A percentile compares a stretch with the other conserved stretches of the same genome.
Conservation (phyloP, 2,888 invertebrate species). For the Ichneumoninae sp. region DNA sequence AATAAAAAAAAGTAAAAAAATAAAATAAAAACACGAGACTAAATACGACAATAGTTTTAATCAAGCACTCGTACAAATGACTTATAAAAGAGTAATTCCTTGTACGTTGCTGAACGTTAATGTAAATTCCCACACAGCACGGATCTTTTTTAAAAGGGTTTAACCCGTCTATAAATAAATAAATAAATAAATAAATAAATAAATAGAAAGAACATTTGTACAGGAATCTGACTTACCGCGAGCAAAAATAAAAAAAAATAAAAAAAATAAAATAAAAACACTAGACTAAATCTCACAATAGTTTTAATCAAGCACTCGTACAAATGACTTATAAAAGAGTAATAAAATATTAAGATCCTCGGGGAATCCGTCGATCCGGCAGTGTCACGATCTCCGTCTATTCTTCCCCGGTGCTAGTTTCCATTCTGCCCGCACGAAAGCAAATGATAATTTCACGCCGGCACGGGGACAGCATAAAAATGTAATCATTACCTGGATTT, state of each 20-base stretch:
- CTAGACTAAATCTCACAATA: constrained; percentile 15
- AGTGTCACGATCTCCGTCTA: not conserved
- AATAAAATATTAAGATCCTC: constrained; percentile 24
- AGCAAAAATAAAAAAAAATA: not conserved
- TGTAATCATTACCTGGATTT: constrained; percentile 61
- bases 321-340: constrained; percentile 48
- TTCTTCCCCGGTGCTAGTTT: constrained; percentile 31
- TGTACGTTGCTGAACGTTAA: no score
- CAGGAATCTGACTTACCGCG: no score
- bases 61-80: constrained; percentile 56
- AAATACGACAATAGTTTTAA: constrained; percentile 40
- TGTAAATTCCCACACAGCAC: no score
- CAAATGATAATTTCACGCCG: not conserved
- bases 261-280: not conserved
- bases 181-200: no score
- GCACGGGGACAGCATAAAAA: not conserved
- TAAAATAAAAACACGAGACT: not conserved
- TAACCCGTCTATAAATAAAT: no score
- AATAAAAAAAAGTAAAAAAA: not conserved
- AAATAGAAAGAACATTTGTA: no score
- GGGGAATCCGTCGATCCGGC: constrained; percentile 26
- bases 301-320: constrained; percentile 55
- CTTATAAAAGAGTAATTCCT: constrained; percentile 33
- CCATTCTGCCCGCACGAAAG: constrained; percentile 6
- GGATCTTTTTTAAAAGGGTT: no score